Conservation (phyloP, 2,113 vertebrate genomes). For the Rhynchomys soricoides region DNA sequence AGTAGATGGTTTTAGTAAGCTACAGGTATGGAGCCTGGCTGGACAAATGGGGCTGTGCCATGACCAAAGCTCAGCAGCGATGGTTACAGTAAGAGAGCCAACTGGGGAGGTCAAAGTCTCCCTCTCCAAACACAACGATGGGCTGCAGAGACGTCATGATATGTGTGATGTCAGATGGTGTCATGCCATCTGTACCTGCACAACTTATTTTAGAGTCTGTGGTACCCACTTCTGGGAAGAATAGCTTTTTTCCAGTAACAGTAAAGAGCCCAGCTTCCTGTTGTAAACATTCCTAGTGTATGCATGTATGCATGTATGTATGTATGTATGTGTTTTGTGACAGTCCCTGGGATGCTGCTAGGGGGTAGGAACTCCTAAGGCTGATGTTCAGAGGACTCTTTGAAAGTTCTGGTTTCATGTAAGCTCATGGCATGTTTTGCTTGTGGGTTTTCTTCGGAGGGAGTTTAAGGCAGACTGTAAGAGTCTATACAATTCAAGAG, state of each 20-base stretch:
- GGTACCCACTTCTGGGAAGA: neutral
- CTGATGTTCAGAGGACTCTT: neutral
- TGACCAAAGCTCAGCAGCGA: neutral
- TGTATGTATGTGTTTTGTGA: neutral
- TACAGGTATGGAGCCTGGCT: neutral
- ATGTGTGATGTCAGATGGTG: neutral
- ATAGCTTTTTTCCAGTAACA: neutral
- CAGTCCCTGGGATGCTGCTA: neutral
- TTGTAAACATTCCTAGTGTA: neutral
- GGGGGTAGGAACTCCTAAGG: neutral
- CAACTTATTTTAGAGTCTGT: neutral
- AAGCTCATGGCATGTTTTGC: neutral
- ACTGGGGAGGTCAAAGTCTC: neutral
- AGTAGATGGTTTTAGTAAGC: neutral
- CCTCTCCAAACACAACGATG: neutral
- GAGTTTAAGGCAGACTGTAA: neutral
- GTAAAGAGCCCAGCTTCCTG: neutral
- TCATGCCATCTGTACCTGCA: neutral
- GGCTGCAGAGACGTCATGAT: neutral
- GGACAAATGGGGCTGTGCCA: neutral
- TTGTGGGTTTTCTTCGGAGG: constrained; percentile 3
- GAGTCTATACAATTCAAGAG: neutral
- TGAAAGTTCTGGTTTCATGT: neutral
- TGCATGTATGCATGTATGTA: too few species aligned
- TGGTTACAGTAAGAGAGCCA: neutral